phyloP scores from a whole-genome alignment of 2,797 vertebrate species.

The Pampus argenteus region DNA sequence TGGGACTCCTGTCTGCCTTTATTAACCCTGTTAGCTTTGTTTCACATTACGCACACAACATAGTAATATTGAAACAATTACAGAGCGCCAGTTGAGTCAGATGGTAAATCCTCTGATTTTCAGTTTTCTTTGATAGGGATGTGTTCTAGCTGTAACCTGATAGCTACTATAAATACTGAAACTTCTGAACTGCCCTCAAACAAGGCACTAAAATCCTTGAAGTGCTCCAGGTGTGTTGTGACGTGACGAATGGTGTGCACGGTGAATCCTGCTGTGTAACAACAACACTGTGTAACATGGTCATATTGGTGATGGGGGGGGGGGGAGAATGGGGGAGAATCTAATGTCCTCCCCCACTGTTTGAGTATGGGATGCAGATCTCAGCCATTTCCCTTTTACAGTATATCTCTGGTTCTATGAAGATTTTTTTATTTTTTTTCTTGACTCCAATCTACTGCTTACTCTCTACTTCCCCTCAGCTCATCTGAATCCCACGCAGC shows the following conservation, averaged over 20 bases:
- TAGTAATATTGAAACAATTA: slow-evolving; percentile 20
- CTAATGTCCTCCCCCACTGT: neutral
- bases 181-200: slow-evolving; percentile 37
- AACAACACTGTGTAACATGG: slow-evolving; percentile 25
- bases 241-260: slow-evolving; percentile 27
- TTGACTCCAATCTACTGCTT: slow-evolving; percentile 44
- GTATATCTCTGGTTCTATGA: slow-evolving; percentile 24
- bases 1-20: neutral
- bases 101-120: slow-evolving; percentile 6
- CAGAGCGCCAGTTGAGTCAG: slow-evolving; percentile 24
- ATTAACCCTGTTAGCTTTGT: slow-evolving; percentile 1
- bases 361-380: slow-evolving; percentile 21
- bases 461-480: slow-evolving; percentile 55
- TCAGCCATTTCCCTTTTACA: slow-evolving; percentile 21
- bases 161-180: slow-evolving; percentile 45
- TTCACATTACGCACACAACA: slow-evolving; percentile 20
- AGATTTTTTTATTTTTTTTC: slow-evolving; percentile 47
- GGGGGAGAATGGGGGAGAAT: neutral
- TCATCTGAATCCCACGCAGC: slow-evolving; percentile 65
- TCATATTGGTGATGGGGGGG: neutral
- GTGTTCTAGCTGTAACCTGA: slow-evolving; percentile 29
- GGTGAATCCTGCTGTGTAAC: slow-evolving; percentile 23
- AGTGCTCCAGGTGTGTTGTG: slow-evolving; percentile 51
- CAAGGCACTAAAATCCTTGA: slow-evolving; percentile 38
- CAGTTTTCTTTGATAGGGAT: slow-evolving; percentile 3